phyloP scores from a whole-genome alignment of 2,888 invertebrate genomes.

The Hyles lineata region DNA sequence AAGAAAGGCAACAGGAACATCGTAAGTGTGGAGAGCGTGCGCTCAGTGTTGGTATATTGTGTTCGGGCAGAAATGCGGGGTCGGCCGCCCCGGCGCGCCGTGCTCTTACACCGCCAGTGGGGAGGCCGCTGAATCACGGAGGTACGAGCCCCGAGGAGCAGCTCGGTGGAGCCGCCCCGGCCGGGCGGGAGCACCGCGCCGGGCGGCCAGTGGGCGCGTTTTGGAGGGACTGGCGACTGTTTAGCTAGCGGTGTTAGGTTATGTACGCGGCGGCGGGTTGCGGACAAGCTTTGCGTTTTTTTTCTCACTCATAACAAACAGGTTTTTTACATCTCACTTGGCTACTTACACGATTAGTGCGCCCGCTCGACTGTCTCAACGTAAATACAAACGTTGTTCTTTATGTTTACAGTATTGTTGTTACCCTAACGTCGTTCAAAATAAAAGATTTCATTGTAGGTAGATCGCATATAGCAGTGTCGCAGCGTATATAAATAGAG shows the following conservation, averaged over 20 bases:
- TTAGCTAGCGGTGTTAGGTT: constrained; percentile 75
- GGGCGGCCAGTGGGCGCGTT: constrained; percentile 44
- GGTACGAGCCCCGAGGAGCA: constrained; percentile 75
- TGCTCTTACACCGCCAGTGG: constrained; percentile 68
- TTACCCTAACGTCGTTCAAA: background rate
- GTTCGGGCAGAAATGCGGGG: constrained; percentile 76
- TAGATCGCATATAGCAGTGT: background rate
- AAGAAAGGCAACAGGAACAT: constrained; percentile 83
- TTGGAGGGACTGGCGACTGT: constrained; percentile 81
- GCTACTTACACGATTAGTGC: constrained; percentile 25
- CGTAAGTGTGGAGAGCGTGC: constrained; percentile 77
- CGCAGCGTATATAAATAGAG: background rate
- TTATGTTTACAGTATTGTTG: constrained; percentile 1
- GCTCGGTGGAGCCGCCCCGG: constrained; percentile 39
- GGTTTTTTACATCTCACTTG: constrained; percentile 37
- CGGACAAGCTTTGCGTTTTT: constrained; percentile 45
- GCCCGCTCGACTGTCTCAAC: constrained; percentile 5
- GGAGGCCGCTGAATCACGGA: constrained; percentile 76
- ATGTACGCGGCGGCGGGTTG: constrained; percentile 57
- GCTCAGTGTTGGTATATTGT: constrained; percentile 73
- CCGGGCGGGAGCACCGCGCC: background rate
- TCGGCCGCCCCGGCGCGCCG: constrained; percentile 71
- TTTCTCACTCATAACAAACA: constrained; percentile 42
- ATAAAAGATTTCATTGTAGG: background rate
- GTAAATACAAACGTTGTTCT: constrained; percentile 17